Evolutionary conservation across 2,797 vertebrate genomes (phyloP), one percentile per base, ranked within the genome.

Genomic region (Neosalanx taihuensis): DNA sequence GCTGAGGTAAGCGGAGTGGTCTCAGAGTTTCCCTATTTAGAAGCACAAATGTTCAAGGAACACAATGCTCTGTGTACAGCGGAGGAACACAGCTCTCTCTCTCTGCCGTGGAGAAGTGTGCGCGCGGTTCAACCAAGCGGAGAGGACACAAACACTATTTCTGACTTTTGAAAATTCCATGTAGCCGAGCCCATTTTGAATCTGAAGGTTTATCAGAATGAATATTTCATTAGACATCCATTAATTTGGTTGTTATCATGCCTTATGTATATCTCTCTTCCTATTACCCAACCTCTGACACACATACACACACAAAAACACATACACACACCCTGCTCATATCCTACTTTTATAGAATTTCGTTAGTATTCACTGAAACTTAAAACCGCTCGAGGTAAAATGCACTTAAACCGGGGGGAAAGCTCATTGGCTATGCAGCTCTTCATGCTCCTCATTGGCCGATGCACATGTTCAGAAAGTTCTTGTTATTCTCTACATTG

Each of bases 211-310:
- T 89, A 91, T 91, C 72, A 1, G 15, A 35, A 64, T 92, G 31
- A 88, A 92, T 90, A 83, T 89, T 90, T 89, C 6, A 91, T 69
- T 73, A 86, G 85, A 87, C 89, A 87, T 91, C 88, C 90, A 92
- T 92, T 90, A 88, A 92, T 92, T 88, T 87, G 74, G 85, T 89
- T 92, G 90, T 91, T 88, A 84, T 81, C 87, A 90, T 90, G 81
- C 81, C 85, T 90, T 91, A 91, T 91, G 87, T 88, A 90, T 89
- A 88, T 80, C 74, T 77, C 18, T 75, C 84, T 83, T 86, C 77
- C 80, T 74, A 76, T 87, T 86, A 89, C 85, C 84, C 70, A 69
- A 69, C 62, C 66, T 57, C 67, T 70, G 9, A 41, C 37, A 41
- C 37, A 41, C 37, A 46, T 12, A 46, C 41, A 46, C 41, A 46